Evolutionary conservation across 1,140 invertebrate species (phyloP).

Genomic region (Drosophila subobscura): DNA sequence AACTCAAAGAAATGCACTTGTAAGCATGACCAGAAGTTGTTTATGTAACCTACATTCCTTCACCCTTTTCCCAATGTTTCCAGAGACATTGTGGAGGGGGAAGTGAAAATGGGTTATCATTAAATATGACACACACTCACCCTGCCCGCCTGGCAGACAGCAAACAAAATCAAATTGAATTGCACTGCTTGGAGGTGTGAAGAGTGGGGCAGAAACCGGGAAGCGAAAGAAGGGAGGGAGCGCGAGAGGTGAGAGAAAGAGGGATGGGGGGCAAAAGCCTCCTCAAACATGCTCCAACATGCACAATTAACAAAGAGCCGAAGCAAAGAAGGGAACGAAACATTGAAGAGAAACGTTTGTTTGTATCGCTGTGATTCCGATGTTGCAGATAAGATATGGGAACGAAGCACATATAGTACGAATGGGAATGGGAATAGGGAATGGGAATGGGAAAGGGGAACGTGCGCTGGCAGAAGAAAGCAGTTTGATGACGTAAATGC

Average conservation of each 20-base stretch:
- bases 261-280: background rate
- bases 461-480: constrained; percentile 53
- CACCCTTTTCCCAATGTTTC: constrained; percentile 29
- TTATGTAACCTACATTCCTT: constrained; percentile 63
- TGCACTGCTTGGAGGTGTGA: constrained; percentile 47
- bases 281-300: constrained; percentile 24
- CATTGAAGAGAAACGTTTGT: constrained; percentile 28
- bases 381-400: constrained; percentile 37
- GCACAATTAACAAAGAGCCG: constrained; percentile 37
- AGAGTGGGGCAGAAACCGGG: constrained; percentile 3
- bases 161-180: constrained; percentile 39
- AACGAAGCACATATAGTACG: constrained; percentile 2
- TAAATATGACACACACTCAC: constrained; percentile 45
- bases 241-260: no score
- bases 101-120: constrained; percentile 68
- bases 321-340: background rate
- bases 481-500: constrained; percentile 53
- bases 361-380: constrained; percentile 43
- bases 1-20: constrained; percentile 62
- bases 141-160: background rate
- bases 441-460: background rate
- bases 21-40: constrained; percentile 61
- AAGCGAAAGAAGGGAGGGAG: background rate
- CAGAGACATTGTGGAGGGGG: no score
- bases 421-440: background rate